phyloP scores from a whole-genome alignment of 2,113 vertebrate species.

The Neomonachus schauinslandi region DNA sequence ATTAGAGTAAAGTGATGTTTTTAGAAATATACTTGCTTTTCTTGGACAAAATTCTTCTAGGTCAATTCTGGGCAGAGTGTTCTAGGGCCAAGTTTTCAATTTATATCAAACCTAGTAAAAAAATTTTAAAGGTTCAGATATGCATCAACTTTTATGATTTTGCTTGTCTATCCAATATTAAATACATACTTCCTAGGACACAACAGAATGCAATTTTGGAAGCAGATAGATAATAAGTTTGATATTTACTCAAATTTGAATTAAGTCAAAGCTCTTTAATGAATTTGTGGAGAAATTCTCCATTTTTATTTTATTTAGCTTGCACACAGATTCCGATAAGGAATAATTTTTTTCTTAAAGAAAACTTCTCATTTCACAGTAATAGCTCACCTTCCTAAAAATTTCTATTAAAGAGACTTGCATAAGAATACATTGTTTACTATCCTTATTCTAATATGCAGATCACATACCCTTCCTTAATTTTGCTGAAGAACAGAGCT shows the following conservation, averaged over 20 bases:
- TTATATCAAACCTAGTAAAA: constrained; percentile 50
- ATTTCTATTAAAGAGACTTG: neutral
- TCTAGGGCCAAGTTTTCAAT: neutral
- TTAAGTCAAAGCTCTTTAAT: constrained; percentile 63
- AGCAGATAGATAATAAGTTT: constrained; percentile 35
- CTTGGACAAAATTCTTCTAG: constrained; percentile 11
- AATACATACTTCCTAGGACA: neutral
- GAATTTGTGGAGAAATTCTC: constrained; percentile 29
- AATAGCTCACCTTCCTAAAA: neutral
- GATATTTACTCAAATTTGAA: constrained; percentile 48
- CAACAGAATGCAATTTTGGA: neutral
- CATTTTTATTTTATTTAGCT: constrained; percentile 57
- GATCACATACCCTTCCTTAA: neutral
- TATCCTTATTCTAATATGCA: neutral
- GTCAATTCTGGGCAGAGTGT: neutral
- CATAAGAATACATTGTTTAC: neutral
- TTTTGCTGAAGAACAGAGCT: neutral
- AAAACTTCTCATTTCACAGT: neutral
- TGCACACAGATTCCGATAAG: constrained; percentile 35
- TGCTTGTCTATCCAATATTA: neutral
- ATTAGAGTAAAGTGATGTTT: neutral
- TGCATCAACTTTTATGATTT: constrained; percentile 56
- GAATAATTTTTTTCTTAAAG: constrained; percentile 47
- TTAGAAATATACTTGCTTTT: constrained; percentile 7
- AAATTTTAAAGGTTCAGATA: constrained; percentile 40